A percentile compares a stretch with the other conserved stretches of the same genome.
phyloP scores from a whole-genome alignment of 2,888 invertebrate species.

The Xestia sexstrigata region DNA sequence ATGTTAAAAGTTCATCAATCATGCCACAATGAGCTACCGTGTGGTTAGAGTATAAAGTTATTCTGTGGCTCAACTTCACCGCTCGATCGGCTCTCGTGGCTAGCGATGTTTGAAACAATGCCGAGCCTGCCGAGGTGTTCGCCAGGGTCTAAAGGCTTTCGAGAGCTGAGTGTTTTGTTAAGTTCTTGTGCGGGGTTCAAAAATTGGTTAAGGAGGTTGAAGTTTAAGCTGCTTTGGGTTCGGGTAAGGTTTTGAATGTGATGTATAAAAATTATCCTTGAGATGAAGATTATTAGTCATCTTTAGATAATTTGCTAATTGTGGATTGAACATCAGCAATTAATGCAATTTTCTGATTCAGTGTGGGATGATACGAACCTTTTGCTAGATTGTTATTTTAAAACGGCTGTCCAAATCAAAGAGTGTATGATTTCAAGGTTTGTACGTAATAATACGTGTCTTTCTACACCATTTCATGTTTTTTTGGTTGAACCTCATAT shows the following conservation, averaged over 20 bases:
- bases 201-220: not conserved
- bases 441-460: not conserved
- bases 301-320: not conserved
- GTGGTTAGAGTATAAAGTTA: conserved; percentile 23
- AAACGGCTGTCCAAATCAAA: not conserved
- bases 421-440: not conserved
- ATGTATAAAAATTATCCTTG: not conserved
- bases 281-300: not conserved
- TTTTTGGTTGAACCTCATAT: not conserved
- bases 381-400: not conserved
- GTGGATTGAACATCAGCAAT: not conserved
- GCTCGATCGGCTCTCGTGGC: not conserved
- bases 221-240: conserved; percentile 17
- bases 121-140: conserved; percentile 18
- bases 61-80: conserved; percentile 31
- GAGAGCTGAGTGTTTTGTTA: conserved; percentile 14
- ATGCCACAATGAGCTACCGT: conserved; percentile 25
- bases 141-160: conserved; percentile 33
- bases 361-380: not conserved
- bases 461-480: not conserved
- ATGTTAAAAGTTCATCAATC: conserved; percentile 7
- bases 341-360: not conserved
- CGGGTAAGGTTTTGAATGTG: not conserved
- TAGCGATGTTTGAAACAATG: conserved; percentile 48
- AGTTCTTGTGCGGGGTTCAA: conserved; percentile 6